phyloP scores from a whole-genome alignment of 2,888 invertebrate species.

The Nyleta sp. region DNA sequence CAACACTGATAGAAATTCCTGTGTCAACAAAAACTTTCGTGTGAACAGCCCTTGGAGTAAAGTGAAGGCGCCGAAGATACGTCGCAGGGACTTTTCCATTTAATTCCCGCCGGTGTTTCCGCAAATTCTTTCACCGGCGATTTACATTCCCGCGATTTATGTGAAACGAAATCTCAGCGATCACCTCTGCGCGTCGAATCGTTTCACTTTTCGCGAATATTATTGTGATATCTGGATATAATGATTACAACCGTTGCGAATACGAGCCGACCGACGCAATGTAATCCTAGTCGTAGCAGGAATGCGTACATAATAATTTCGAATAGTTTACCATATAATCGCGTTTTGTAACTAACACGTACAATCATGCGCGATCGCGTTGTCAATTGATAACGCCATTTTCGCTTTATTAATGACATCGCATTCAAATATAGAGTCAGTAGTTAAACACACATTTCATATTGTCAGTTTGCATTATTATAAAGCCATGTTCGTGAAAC shows the following conservation, averaged over 20 bases:
- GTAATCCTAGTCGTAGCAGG: too few relatives aligned
- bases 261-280: too few relatives aligned
- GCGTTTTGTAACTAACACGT: slow-evolving; percentile 20
- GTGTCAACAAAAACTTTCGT: slow-evolving; percentile 34
- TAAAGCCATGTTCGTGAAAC: background rate
- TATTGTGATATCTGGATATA: too few relatives aligned
- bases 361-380: slow-evolving; percentile 15
- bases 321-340: slow-evolving; percentile 9
- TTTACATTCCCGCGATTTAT: background rate
- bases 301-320: too few relatives aligned
- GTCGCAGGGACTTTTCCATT: slow-evolving; percentile 2
- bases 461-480: slow-evolving; percentile 31
- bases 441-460: slow-evolving; percentile 15
- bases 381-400: slow-evolving; percentile 37
- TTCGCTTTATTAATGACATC: slow-evolving; percentile 33
- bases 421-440: slow-evolving; percentile 35
- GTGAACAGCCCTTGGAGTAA: slow-evolving; percentile 6
- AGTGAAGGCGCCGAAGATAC: background rate
- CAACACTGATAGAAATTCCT: slow-evolving; percentile 47
- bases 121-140: background rate
- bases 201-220: background rate
- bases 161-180: too few relatives aligned
- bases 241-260: too few relatives aligned
- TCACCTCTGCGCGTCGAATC: too few relatives aligned
- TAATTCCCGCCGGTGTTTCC: slow-evolving; percentile 1